Conservation (phyloP, 2,888 invertebrate genomes). For the Drosophila tanythrix region DNA sequence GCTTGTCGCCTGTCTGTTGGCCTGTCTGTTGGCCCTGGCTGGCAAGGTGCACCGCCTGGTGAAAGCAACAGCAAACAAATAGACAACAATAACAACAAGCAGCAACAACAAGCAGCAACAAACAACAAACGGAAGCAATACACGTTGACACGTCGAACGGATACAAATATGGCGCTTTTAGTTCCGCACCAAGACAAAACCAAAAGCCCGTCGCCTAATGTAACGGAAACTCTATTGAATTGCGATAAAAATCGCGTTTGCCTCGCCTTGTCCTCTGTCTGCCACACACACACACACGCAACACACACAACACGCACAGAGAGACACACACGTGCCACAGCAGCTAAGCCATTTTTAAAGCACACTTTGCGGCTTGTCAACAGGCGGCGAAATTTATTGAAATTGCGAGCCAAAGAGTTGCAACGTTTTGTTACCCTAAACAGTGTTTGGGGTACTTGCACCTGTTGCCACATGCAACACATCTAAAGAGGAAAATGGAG, state of each 20-base stretch:
- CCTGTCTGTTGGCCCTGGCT: slow-evolving; percentile 10
- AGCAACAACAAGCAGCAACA: slow-evolving; percentile 57
- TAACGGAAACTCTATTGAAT: slow-evolving; percentile 82
- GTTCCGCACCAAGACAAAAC: slow-evolving; percentile 77
- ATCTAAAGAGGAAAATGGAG: neutral
- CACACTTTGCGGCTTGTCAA: slow-evolving; percentile 82
- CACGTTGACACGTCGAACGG: slow-evolving; percentile 81
- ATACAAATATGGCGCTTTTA: slow-evolving; percentile 81
- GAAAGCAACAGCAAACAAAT: slow-evolving; percentile 6
- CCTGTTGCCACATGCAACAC: neutral
- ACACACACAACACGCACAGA: slow-evolving; percentile 2
- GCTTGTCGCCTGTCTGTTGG: slow-evolving; percentile 24
- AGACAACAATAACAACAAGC: slow-evolving; percentile 1
- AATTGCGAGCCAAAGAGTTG: slow-evolving; percentile 79
- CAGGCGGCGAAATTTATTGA: slow-evolving; percentile 75
- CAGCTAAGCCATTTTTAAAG: slow-evolving; percentile 71
- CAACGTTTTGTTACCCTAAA: slow-evolving; percentile 32
- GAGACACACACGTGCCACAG: slow-evolving; percentile 20
- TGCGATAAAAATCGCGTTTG: slow-evolving; percentile 83
- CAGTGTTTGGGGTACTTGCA: slow-evolving; percentile 4
- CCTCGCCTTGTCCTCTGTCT: slow-evolving; percentile 49
- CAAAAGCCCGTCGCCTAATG: slow-evolving; percentile 62
- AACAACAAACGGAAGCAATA: slow-evolving; percentile 77
- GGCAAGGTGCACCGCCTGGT: slow-evolving; percentile 62
- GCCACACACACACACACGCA: slow-evolving; percentile 31